A percentile compares a stretch with the other conserved stretches of the same genome.
Evolutionary conservation across 2,888 invertebrate genomes (phyloP).

Genomic region (Chrysolina americana): DNA sequence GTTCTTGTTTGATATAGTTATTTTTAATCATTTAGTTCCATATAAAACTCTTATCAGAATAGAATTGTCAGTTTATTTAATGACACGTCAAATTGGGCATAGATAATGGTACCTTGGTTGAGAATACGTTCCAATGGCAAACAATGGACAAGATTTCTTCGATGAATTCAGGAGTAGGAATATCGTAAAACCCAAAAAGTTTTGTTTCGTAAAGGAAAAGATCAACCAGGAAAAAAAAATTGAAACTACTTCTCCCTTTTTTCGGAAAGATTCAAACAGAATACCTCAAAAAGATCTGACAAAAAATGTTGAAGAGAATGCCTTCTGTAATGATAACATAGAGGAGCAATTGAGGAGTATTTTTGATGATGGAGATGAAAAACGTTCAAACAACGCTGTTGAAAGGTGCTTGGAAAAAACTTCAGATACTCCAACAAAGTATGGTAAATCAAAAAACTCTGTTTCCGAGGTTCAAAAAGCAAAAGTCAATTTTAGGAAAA

Average conservation of each 20-base stretch:
- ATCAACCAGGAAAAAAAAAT: neutral
- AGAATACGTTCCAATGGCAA: constrained; percentile 39
- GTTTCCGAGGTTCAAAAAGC: neutral
- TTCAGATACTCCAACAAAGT: neutral
- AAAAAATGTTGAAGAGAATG: constrained; percentile 30
- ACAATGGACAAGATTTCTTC: constrained; percentile 52
- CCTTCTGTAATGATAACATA: constrained; percentile 20
- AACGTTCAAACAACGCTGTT: neutral
- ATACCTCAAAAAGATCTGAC: neutral
- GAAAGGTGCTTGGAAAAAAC: neutral
- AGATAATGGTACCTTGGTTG: constrained; percentile 19
- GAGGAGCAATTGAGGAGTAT: constrained; percentile 6
- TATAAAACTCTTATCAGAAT: too few relatives aligned
- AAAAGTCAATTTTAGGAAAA: constrained; percentile 28
- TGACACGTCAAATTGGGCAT: neutral
- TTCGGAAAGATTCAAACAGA: constrained; percentile 24
- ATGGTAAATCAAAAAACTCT: neutral
- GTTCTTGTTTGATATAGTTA: too few relatives aligned
- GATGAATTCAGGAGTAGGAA: constrained; percentile 48
- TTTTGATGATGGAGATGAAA: neutral
- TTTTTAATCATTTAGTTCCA: too few relatives aligned
- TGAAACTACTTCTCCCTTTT: constrained; percentile 35
- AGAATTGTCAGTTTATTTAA: too few relatives aligned
- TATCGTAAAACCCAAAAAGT: constrained; percentile 51
- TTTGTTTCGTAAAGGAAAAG: constrained; percentile 54